Evolutionary conservation across 2,797 vertebrate species (phyloP).

Genomic region (Helarctos malayanus): DNA sequence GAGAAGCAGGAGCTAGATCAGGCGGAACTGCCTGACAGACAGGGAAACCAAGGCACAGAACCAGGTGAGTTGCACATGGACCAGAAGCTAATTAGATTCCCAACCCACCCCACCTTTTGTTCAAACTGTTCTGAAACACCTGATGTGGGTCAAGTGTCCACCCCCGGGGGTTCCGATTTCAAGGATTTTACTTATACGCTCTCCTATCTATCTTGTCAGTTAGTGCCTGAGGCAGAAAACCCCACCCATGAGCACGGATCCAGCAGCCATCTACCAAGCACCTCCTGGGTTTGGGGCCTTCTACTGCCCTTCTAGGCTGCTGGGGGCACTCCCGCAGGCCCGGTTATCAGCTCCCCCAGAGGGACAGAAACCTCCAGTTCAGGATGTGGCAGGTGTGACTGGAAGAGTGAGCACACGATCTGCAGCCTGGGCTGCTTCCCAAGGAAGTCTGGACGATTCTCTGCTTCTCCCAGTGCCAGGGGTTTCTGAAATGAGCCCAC

Average conservation of each 20-base stretch:
- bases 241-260: background rate
- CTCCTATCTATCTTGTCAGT: background rate
- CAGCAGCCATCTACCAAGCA: background rate
- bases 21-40: background rate
- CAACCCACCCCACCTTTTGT: background rate
- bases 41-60: background rate
- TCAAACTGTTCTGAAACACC: background rate
- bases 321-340: background rate
- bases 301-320: background rate
- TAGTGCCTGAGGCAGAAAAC: background rate
- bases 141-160: background rate
- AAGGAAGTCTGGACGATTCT: background rate
- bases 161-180: background rate
- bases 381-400: constrained; percentile 67
- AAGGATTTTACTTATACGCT: background rate
- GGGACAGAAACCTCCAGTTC: constrained; percentile 29
- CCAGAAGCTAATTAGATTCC: background rate
- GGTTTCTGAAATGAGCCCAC: background rate
- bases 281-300: background rate
- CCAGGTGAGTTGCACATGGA: background rate
- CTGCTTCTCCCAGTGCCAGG: background rate
- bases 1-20: background rate
- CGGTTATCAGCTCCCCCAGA: constrained; percentile 44
- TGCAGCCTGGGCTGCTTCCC: background rate
- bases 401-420: constrained; percentile 31